Conservation (phyloP, 2,888 invertebrate genomes). For the Cataglyphis albicans region DNA sequence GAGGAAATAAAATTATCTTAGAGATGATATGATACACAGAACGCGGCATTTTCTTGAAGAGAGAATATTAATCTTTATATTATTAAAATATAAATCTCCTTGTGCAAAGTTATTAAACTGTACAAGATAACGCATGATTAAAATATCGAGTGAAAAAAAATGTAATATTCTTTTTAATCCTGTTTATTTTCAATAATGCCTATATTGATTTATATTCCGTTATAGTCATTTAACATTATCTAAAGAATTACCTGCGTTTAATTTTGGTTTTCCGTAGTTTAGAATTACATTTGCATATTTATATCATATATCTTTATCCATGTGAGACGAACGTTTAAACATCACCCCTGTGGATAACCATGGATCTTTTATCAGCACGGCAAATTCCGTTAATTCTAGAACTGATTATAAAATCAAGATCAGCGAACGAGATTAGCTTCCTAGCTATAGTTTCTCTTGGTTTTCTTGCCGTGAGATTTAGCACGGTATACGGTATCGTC, state of each 20-base stretch:
- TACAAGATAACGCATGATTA: not conserved
- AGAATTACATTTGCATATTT: not conserved
- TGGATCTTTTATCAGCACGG: not conserved
- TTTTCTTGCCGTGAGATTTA: constrained; percentile 48
- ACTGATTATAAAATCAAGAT: constrained; percentile 53
- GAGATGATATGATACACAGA: not conserved
- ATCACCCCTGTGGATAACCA: not conserved
- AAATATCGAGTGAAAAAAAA: constrained; percentile 1
- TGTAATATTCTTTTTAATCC: not conserved
- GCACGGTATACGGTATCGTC: constrained; percentile 50
- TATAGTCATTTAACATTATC: not conserved
- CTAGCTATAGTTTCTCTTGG: constrained; percentile 33
- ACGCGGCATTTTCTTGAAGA: not conserved
- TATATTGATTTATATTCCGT: not conserved
- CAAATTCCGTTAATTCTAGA: constrained; percentile 32
- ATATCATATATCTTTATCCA: not conserved
- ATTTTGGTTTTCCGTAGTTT: constrained; percentile 3
- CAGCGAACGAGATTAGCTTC: constrained; percentile 4
- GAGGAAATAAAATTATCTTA: not conserved
- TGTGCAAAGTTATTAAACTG: not conserved
- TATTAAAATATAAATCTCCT: not conserved
- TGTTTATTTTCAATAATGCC: not conserved
- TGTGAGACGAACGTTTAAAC: not conserved
- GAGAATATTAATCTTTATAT: not conserved
- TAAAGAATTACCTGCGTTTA: not conserved